These are phyloP conservation scores for Gastrophysa polygoni DNA, from an alignment of 2,888 invertebrate species.

Conservation along the genomic window DNA sequence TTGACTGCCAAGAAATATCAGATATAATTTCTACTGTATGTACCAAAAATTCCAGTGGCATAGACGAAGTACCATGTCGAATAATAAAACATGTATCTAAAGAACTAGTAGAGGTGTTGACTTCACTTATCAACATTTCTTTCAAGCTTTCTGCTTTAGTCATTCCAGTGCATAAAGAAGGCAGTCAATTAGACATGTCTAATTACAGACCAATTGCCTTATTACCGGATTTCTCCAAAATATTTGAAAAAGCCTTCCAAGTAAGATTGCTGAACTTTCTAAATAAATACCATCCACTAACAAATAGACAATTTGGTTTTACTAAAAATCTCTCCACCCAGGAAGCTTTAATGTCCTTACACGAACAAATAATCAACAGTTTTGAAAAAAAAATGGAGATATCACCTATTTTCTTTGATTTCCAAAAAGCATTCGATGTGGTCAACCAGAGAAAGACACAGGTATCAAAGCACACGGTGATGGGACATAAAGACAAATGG, in stretches of 20 bases:
- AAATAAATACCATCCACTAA: constrained; percentile 8
- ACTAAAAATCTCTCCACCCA: constrained; percentile 3
- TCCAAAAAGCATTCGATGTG: not conserved
- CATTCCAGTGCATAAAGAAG: not conserved
- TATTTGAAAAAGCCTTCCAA: constrained; percentile 6
- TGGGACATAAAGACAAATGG: no score
- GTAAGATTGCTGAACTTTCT: constrained; percentile 6
- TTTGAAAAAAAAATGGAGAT: not conserved
- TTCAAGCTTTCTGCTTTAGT: not conserved
- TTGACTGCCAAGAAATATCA: not conserved
- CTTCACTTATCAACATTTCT: not conserved
- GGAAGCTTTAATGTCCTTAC: not conserved
- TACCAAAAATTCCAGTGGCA: not conserved
- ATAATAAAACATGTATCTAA: not conserved
- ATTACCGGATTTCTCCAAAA: not conserved
- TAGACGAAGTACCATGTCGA: not conserved
- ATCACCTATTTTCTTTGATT: not conserved
- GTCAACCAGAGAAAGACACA: no score
- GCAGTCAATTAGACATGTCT: not conserved
- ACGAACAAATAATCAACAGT: not conserved
- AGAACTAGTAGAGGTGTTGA: not conserved
- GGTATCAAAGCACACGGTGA: no score
- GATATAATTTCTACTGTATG: not conserved
- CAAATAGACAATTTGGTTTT: not conserved
- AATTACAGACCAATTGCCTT: constrained; percentile 4